phyloP scores from a whole-genome alignment of 2,797 vertebrate genomes.

The Centropyge bicolor region DNA sequence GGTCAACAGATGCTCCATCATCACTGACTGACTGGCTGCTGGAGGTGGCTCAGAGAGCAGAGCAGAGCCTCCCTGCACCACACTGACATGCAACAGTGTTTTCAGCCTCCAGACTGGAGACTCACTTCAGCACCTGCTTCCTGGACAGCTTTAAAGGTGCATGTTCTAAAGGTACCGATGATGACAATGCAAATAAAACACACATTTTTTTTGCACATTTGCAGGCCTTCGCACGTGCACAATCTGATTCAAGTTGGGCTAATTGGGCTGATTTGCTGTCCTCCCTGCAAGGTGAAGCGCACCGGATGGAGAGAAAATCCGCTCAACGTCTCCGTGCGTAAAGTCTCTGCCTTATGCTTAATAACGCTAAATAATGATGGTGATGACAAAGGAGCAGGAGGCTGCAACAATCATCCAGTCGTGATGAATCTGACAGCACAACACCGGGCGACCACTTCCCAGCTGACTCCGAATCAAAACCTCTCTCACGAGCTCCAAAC shows the following conservation, averaged over 20 bases:
- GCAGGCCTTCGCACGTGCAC: not conserved
- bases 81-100: slow-evolving; percentile 65
- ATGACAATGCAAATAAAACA: no score
- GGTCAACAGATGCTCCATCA: slow-evolving; percentile 58
- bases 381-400: not conserved
- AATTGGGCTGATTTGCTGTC: slow-evolving; percentile 36
- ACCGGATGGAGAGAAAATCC: not conserved
- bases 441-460: slow-evolving; percentile 17
- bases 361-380: slow-evolving; percentile 7
- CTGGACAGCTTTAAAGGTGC: not conserved
- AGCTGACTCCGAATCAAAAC: not conserved
- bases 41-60: slow-evolving; percentile 39
- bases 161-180: no score
- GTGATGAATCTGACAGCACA: slow-evolving; percentile 10
- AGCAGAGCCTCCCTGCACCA: slow-evolving; percentile 56
- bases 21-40: slow-evolving; percentile 34
- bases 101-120: not conserved
- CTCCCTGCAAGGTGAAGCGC: slow-evolving; percentile 65
- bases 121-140: not conserved
- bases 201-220: not conserved
- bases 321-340: slow-evolving; percentile 37
- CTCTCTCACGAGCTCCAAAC: not conserved
- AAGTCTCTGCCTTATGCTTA: slow-evolving; percentile 30
- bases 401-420: not conserved
- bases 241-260: slow-evolving; percentile 34